Evolutionary conservation across 2,888 invertebrate genomes (phyloP), one percentile per base, ranked within the genome.

Genomic region (Thecophora atra): DNA sequence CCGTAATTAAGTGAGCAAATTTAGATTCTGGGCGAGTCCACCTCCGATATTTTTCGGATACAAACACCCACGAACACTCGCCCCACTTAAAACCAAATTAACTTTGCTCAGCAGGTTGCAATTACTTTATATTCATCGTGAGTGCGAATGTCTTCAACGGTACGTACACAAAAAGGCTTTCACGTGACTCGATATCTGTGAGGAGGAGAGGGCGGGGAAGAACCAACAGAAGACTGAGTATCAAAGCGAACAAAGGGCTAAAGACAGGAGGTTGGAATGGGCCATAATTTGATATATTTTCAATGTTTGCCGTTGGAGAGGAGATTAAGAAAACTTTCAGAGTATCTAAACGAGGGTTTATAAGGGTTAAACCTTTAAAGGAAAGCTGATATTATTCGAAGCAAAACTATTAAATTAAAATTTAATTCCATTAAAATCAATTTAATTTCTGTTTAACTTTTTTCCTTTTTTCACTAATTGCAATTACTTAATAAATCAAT

Each of bases 161-260:
- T 3, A n/a, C 17, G 47, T 17, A 60, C 30, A 30, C 60, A 13
- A 64, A 44, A 64, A 44, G 19, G 52, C 21, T 51, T 30, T 66
- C 28, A 66, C 66, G 66, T 66, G 66, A 66, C 66, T 51, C 52
- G 52, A 66, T 66, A 51, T 47, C 51, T 19, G 17, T 21, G 11
- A 5, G 15, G 54, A 3, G n/a, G 24, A 5, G 21, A 54, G 8
- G n/a, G 24, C 5, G 21, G 54, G 21, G 19, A 3, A 54, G 19
- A 19, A 54, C 6, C 19, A 11, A 47, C 47, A 15, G 47, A 47
- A n/a, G 47, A 1, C 47, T 56, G 56, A 13, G 21, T 21, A 13
- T 3, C n/a, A 56, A 56, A 21, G 24, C 19, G 15, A 58, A 6
- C 8, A 60, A 30, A 60, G n/a, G 26, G 1, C 3, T 15, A 15